These are phyloP conservation scores for Agonum fuliginosum DNA, from an alignment of 2,888 invertebrate genomes.

Conservation along the genomic window DNA sequence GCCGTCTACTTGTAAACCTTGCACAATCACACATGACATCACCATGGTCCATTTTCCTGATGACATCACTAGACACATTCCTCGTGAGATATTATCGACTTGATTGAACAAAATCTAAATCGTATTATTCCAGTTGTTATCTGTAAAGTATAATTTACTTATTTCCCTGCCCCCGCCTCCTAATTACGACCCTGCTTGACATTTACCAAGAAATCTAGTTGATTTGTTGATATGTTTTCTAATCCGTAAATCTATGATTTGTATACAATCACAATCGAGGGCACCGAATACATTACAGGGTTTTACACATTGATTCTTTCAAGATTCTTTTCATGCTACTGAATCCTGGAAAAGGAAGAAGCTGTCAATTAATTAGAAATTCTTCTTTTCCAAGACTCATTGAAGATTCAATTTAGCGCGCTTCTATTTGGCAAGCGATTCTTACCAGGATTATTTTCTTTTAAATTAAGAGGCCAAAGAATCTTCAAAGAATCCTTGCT, in stretches of 20 bases:
- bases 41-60: too few relatives aligned
- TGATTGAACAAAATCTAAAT: neutral
- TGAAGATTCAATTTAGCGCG: too few relatives aligned
- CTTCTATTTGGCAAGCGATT: too few relatives aligned
- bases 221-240: conserved; percentile 6
- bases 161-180: neutral
- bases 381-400: too few relatives aligned
- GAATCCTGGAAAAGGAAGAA: too few relatives aligned
- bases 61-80: neutral
- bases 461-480: too few relatives aligned
- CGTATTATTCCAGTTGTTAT: neutral
- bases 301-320: neutral
- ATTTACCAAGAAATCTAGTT: neutral
- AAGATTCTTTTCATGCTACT: too few relatives aligned
- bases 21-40: too few relatives aligned
- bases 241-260: conserved; percentile 5
- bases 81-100: neutral
- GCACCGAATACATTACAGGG: neutral
- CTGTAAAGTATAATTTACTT: neutral
- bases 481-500: too few relatives aligned
- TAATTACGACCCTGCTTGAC: conserved; percentile 7
- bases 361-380: too few relatives aligned
- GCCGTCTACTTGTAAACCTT: too few relatives aligned
- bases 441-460: too few relatives aligned
- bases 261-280: neutral